Base-by-base conservation (phyloP, 2,888 invertebrate species). In the Caenorhabditis sp. region DNA sequence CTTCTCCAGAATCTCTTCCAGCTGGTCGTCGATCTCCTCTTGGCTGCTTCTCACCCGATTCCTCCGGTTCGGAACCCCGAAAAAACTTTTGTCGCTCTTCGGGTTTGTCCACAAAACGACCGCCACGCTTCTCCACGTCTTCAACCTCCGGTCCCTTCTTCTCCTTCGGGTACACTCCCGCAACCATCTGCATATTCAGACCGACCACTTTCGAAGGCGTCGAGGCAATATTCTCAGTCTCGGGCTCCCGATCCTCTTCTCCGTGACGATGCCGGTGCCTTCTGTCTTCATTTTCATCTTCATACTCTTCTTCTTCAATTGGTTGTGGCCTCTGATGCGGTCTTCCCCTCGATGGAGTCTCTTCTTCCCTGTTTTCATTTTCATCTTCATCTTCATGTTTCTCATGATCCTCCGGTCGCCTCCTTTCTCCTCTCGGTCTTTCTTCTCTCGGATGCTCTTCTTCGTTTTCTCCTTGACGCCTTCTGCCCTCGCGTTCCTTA, bases 111-210 rank as follows among this genome's bases (percentile, higher is more conserved):
- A 76, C 76, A 18, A 76, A 76, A 51, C 76, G 53, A 44, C 76
- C 69, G 2, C 70, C 69, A 26, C 70, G 47, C 8, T 78, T 64
- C 40, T 78, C 78, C 11, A 78, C 70, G 32, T 78, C 60, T 50
- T 78, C 78, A 5, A 78, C 56, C 15, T 51, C 70, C 0, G 78
- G 70, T 3, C 60, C 67, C 22, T 80, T 72, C 22, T 74, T 65
- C 28, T 76, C 58, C 58, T 72, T 77, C 37, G 86, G 83, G 61
- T 82, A 84, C 40, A 83, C 61, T 40, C 86, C 86, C 2, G 85
- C 86, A 0, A 86, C 81, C 86, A 86, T 85, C 74, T 86, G 86
- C 86, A 86, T 85, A 55, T 86, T 85, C 67, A 86, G 64, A 47
- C 86, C 86, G 53, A 86, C 86, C 26, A 86, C 72, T 77, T 83